Conservation (phyloP, 2,113 vertebrate species). For the Strix uralensis region DNA sequence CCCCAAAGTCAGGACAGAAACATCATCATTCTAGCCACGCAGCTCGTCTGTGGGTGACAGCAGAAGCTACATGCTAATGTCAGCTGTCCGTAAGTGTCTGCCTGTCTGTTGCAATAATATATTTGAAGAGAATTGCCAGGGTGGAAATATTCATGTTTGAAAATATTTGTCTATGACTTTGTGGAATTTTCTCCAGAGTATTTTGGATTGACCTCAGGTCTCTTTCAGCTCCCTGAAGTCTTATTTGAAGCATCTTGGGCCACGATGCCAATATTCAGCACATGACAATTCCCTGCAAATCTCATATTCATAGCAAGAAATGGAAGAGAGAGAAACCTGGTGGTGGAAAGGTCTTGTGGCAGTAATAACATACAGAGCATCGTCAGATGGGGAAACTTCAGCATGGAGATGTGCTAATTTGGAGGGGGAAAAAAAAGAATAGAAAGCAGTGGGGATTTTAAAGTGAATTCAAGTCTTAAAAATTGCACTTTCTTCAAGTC, state of each 20-base stretch:
- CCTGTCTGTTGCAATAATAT: neutral
- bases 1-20: slow-evolving; percentile 32
- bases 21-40: slow-evolving; percentile 43
- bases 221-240: neutral
- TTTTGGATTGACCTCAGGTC: neutral
- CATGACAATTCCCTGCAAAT: neutral
- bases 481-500: neutral
- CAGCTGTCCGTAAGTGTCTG: neutral
- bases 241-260: neutral
- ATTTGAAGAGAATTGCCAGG: neutral
- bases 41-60: neutral
- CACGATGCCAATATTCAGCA: neutral
- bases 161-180: neutral
- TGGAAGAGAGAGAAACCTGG: neutral
- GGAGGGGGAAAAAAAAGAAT: neutral
- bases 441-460: slow-evolving; percentile 9
- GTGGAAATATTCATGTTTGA: neutral
- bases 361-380: neutral
- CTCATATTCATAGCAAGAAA: neutral
- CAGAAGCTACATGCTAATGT: slow-evolving; percentile 22
- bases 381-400: neutral
- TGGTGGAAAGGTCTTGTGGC: neutral
- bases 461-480: neutral
- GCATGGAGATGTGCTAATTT: rapidly evolving
- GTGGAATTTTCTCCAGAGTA: neutral